Base-by-base conservation (phyloP, 2,797 vertebrate species). In the Sebastes wilsoni region DNA sequence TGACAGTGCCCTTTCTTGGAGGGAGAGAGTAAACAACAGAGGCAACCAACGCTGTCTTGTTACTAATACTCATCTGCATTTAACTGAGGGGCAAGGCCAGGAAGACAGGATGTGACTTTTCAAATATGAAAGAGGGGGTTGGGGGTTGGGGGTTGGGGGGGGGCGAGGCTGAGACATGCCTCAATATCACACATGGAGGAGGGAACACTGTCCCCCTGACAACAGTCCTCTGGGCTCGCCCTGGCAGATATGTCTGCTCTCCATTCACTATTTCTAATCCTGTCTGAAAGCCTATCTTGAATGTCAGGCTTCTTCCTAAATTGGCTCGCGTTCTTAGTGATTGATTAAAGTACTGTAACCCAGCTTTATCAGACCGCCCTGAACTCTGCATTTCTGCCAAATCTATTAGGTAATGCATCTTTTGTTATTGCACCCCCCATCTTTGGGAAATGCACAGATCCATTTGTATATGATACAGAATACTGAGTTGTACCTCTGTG, bases 341-440 rank as follows among this genome's bases (percentile, higher is more conserved):
- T 96, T 96, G 95, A 96, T 96, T 96, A 95, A 95, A 96, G 94
- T 96, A 94, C 88, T 93, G 91, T 95, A 95, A 93, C 93, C 92
- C 91, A 82, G 94, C 95, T 94, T 95, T 95, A 95, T 95, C 94
- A 92, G 93, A 84, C 90, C 84, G 81, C 90, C 92, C 89, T 94
- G 89, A 92, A 91, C 93, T 90, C 90, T 88, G 83, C 84, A 88
- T 85, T 93, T 92, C 92, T 95, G 95, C 95, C 96, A 96, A 92
- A 93, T 94, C 93, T 94, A 96, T 96, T 96, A 96, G 94, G 94
- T 96, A 96, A 96, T 95, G 95, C 94, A 96, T 95, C 94, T 89
- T 91, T 92, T 94, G 94, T 96, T 94, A 94, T 92, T 93, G 92
- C 91, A 23, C 2, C 4, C 36, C 34, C 62, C 36, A 42, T 25